These are phyloP conservation scores for Ctenopoma multispine DNA, from an alignment of 2,797 vertebrate species.

Conservation along the genomic window DNA sequence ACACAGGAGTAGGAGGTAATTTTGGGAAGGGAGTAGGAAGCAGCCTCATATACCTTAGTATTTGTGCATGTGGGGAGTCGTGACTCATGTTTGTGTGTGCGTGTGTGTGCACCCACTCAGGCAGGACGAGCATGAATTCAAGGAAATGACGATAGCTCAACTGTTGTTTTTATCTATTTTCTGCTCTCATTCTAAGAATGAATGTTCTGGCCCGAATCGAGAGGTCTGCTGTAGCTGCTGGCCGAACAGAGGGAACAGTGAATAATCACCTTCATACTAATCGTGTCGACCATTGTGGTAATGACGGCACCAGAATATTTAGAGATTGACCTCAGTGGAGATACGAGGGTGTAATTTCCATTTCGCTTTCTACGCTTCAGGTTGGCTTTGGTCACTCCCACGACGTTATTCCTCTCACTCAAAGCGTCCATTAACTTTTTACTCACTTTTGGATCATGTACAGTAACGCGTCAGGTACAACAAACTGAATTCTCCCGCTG, in stretches of 20 bases:
- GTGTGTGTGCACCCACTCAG: constrained; percentile 13
- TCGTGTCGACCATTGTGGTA: not conserved
- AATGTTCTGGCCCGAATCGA: not conserved
- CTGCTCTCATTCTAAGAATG: not conserved
- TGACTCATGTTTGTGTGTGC: constrained; percentile 36
- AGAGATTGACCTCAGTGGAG: too few species aligned
- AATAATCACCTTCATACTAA: not conserved
- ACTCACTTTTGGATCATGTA: too few species aligned
- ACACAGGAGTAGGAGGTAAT: constrained; percentile 11
- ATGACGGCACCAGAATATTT: too few species aligned
- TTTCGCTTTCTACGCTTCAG: too few species aligned
- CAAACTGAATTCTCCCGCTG: too few species aligned
- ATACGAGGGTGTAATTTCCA: too few species aligned
- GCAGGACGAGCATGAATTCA: not conserved
- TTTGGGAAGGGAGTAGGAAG: not conserved
- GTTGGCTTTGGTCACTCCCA: too few species aligned
- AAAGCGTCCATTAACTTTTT: too few species aligned
- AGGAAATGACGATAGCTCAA: constrained; percentile 7
- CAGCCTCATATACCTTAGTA: constrained; percentile 18
- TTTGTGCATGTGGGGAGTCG: constrained; percentile 22
- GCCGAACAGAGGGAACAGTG: not conserved
- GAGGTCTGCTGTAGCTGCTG: too few species aligned
- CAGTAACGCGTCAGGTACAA: too few species aligned
- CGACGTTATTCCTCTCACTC: too few species aligned
- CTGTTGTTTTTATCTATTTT: not conserved